Base-by-base conservation (phyloP, 2,113 vertebrate genomes). In the Crotalus horridus region DNA sequence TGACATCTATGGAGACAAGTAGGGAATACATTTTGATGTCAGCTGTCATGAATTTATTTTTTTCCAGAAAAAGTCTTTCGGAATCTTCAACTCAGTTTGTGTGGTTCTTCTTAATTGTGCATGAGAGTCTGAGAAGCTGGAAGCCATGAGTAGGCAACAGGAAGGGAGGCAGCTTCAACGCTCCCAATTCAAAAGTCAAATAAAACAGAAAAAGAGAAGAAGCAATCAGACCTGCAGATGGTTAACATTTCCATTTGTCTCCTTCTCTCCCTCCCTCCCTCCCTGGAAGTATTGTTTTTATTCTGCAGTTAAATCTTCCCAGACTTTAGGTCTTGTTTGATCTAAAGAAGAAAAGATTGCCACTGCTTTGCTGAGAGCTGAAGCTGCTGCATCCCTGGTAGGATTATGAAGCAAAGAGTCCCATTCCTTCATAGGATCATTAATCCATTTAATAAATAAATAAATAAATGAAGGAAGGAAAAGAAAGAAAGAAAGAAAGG, bases 251-350 rank as follows among this genome's bases (percentile, higher is more conserved):
- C 92, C 92, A 90, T 96, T 96, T 93, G 85, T 91, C 24, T 90
- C 46, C 58, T 64, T 39, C 87, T 39, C 51, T 39, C 89, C 51
- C 96, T 90, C 81, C 61, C 61, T 69, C 64, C 56, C 88, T 93
- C 95, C 91, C 93, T 94, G 85, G 92, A 95, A 97, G 93, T 93
- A 95, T 98, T 97, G 96, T 96, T 98, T 98, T 97, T 97, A 97
- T 95, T 97, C 97, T 96, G 90, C 96, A 96, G 94, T 94, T 98
- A 98, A 98, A 97, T 96, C 97, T 97, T 98, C 97, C 97, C 97
- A 98, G 97, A 98, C 97, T 97, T 97, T 17, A 59, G 89, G 61
- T 94, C 93, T 93, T 39, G 93, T 98, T 98, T 98, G 97, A 98
- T 98, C 97, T 97, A 95, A 95, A 96, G 95, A 93, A 96, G 95